Evolutionary conservation across 2,888 invertebrate genomes (phyloP).

Genomic region (Agrilus biguttatus): DNA sequence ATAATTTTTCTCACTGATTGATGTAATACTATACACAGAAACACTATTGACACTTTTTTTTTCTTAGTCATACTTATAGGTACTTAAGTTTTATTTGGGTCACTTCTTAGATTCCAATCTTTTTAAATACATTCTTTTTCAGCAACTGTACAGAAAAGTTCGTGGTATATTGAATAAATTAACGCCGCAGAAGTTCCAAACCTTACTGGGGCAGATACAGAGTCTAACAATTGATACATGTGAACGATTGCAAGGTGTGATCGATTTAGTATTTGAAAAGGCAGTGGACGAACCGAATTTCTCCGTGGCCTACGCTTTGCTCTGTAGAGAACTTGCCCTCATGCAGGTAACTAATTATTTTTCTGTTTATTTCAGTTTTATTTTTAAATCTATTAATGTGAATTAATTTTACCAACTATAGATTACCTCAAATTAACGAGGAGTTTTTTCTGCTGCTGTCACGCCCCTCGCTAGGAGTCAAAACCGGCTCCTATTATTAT

Average conservation of each 20-base stretch:
- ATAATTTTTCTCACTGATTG: neutral
- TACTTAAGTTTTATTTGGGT: too few relatives aligned
- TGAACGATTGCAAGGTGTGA: slow-evolving; percentile 67
- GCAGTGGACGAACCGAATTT: slow-evolving; percentile 91
- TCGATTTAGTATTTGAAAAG: slow-evolving; percentile 86
- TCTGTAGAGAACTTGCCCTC: slow-evolving; percentile 59
- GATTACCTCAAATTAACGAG: too few relatives aligned
- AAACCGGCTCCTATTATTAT: too few relatives aligned
- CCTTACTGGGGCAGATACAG: slow-evolving; percentile 63
- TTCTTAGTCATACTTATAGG: too few relatives aligned
- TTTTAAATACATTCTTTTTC: slow-evolving; percentile 13
- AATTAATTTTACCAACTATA: too few relatives aligned
- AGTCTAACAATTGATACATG: slow-evolving; percentile 64
- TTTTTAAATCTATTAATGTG: too few relatives aligned
- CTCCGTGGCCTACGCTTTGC: slow-evolving; percentile 78
- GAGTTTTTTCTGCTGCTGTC: too few relatives aligned
- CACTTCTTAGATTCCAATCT: too few relatives aligned
- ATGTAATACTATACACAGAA: slow-evolving; percentile 6
- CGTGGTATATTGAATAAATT: slow-evolving; percentile 85
- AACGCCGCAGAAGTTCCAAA: slow-evolving; percentile 86
- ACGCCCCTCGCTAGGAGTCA: too few relatives aligned
- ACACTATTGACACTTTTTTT: neutral
- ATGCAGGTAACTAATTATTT: slow-evolving; percentile 40
- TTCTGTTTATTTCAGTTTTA: neutral
- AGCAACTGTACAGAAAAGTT: slow-evolving; percentile 66